Evolutionary conservation across 2,113 vertebrate genomes (phyloP).

Genomic region (Gallinago jamesoni): DNA sequence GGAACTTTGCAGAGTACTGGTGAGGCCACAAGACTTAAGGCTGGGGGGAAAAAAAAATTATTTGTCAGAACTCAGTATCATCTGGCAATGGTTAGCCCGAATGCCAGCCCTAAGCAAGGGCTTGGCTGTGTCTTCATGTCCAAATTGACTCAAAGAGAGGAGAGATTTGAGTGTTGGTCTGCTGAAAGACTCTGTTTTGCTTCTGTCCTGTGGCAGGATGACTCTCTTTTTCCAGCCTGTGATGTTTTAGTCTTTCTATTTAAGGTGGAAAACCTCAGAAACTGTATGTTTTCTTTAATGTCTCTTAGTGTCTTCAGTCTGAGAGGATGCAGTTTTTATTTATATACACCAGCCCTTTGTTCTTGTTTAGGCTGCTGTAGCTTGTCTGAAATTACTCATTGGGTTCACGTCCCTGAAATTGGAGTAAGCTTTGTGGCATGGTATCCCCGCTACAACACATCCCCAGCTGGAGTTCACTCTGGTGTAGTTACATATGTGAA

Average conservation of each 20-base stretch:
- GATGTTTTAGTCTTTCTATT: slow-evolving; percentile 43
- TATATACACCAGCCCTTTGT: slow-evolving; percentile 17
- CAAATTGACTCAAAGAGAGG: background rate
- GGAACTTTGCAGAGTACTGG: background rate
- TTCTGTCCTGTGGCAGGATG: slow-evolving; percentile 15
- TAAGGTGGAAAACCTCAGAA: slow-evolving; percentile 47
- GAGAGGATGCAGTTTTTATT: slow-evolving; percentile 7
- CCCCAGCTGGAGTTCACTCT: background rate
- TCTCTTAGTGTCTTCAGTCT: background rate
- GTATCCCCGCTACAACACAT: background rate
- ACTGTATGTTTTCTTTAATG: slow-evolving; percentile 28
- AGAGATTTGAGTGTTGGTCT: background rate
- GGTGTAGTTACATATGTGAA: rapidly evolving
- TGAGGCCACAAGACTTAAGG: background rate
- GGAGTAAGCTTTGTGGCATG: background rate
- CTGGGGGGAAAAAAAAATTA: background rate
- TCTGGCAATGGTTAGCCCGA: background rate
- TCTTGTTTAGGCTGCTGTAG: slow-evolving; percentile 43
- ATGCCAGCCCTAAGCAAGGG: background rate
- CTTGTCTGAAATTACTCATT: slow-evolving; percentile 20
- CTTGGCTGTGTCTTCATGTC: background rate
- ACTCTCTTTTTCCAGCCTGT: slow-evolving; percentile 10
- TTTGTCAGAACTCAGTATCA: background rate
- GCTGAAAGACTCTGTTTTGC: slow-evolving; percentile 1
- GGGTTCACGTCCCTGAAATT: background rate